Evolutionary conservation across 2,113 vertebrate genomes (phyloP), one percentile per base, ranked within the genome.

Genomic region (Otolemur garnettii): DNA sequence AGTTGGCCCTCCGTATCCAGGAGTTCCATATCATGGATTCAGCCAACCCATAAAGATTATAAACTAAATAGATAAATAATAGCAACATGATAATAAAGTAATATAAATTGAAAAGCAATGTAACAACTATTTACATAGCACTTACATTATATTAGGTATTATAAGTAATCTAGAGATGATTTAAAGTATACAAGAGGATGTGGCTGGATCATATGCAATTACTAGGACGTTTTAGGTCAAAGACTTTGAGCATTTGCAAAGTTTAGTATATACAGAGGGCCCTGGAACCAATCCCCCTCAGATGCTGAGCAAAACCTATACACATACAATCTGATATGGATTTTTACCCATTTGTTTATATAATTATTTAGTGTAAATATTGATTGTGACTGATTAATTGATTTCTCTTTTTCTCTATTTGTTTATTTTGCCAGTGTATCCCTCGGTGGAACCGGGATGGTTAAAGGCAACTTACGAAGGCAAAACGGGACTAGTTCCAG

Each of bases 401-500:
- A 13, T 68, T 30, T 68, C 14, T 68, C 30, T 68, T 30, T 95
- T 81, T 93, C 1, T 77, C 24, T 91, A 0, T 30, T 33, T 94
- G 5, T 5, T 50, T 86, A 85, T 96, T 97, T 94, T 97, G 60
- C 95, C 96, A 99, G 99, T 99, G 85, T 99, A 99, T 97, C 98
- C 99, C 3, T 99, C 99, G 28, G 99, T 99, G 97, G 99, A 99
- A 98, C 99, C 99, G 79, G 99, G 99, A 96, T 99, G 99, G 99
- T 98, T 99, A 97, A 99, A 99, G 98, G 99, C 99, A 96, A 99
- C 99, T 19, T 99, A 99, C 13, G 98, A 99, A 98, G 99, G 99
- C 91, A 99, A 98, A 99, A 99, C 99, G 69, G 99, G 99, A 97
- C 98, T 99, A 64, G 98, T 99, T 97, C 99, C 99, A 89, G 99